Percentiles rank a stretch among this genome's conserved stretches.
Conservation (phyloP, 2,888 invertebrate species). For the Agriopis leucophaearia region DNA sequence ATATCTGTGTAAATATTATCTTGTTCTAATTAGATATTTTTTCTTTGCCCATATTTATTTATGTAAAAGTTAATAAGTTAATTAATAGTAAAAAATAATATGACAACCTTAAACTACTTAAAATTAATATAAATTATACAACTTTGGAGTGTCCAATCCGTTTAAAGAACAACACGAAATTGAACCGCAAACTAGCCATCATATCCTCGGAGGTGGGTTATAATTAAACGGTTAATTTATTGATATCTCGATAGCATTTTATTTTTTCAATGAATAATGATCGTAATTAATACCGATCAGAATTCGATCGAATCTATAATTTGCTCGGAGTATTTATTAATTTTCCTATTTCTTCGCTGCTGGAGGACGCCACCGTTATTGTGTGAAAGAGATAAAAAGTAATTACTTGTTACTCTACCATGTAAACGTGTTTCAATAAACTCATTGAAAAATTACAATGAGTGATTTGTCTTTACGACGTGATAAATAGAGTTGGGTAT, state of each 20-base stretch:
- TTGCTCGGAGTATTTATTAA: constrained; percentile 29
- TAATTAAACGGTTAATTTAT: constrained; percentile 33
- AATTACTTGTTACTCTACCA: too few species aligned
- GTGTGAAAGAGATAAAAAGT: constrained; percentile 19
- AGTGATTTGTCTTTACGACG: constrained; percentile 27
- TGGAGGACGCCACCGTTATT: constrained; percentile 32
- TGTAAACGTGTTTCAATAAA: constrained; percentile 20
- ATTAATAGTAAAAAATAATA: too few species aligned
- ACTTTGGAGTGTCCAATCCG: background rate
- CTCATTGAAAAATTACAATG: constrained; percentile 35
- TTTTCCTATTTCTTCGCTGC: constrained; percentile 10
- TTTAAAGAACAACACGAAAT: background rate
- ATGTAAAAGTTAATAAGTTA: too few species aligned
- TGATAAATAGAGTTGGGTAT: constrained; percentile 7
- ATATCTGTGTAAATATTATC: too few species aligned
- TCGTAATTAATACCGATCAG: constrained; percentile 43
- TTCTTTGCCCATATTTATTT: too few species aligned
- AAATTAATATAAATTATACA: too few species aligned
- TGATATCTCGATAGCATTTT: constrained; percentile 32
- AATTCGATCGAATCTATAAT: constrained; percentile 35
- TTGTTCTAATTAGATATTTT: too few species aligned
- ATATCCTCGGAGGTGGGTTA: constrained; percentile 1
- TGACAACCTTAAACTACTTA: too few species aligned
- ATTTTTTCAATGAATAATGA: constrained; percentile 43
- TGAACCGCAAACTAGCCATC: background rate